phyloP scores from a whole-genome alignment of 64 coral and sea anemone genomes.

The Montipora sp. region DNA sequence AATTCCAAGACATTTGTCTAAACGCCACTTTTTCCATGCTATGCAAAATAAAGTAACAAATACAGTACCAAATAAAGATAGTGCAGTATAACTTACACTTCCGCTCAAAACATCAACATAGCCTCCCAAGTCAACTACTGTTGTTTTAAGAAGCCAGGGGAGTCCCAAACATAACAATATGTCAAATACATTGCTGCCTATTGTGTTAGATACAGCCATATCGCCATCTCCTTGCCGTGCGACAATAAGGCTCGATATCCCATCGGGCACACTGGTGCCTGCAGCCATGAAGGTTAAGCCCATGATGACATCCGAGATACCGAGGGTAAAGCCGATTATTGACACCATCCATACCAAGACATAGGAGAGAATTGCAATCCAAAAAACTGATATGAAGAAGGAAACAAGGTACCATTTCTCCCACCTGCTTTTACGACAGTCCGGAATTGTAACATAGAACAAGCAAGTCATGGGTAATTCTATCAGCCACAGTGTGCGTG shows the following conservation, averaged over 20 bases:
- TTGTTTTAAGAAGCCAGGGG: constrained; percentile 86
- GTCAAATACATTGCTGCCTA: constrained; percentile 95
- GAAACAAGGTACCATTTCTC: constrained; percentile 72
- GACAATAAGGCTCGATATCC: constrained; percentile 85
- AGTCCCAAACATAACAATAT: constrained; percentile 80
- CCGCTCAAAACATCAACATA: constrained; percentile 71
- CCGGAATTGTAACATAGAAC: constrained; percentile 83
- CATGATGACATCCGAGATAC: constrained; percentile 91
- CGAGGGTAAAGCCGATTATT: constrained; percentile 88
- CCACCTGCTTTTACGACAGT: constrained; percentile 81
- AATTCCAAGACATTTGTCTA: constrained; percentile 74
- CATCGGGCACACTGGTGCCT: constrained; percentile 92
- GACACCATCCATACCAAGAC: constrained; percentile 92
- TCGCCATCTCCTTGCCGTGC: constrained; percentile 90
- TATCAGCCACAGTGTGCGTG: constrained; percentile 60
- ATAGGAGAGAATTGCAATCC: constrained; percentile 86
- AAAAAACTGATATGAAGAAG: constrained; percentile 73
- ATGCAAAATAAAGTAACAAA: constrained; percentile 66
- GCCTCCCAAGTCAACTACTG: constrained; percentile 42
- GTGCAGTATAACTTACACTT: constrained; percentile 80
- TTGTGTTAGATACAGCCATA: constrained; percentile 89
- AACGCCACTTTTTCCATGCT: constrained; percentile 66
- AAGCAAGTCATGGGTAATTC: constrained; percentile 52
- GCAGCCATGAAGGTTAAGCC: constrained; percentile 88
- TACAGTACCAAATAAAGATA: constrained; percentile 81